A percentile compares a stretch with the other conserved stretches of the same genome.
Evolutionary conservation across 92 coral and sea anemone genomes (phyloP).

Genomic region (Epizoanthus scotinus): DNA sequence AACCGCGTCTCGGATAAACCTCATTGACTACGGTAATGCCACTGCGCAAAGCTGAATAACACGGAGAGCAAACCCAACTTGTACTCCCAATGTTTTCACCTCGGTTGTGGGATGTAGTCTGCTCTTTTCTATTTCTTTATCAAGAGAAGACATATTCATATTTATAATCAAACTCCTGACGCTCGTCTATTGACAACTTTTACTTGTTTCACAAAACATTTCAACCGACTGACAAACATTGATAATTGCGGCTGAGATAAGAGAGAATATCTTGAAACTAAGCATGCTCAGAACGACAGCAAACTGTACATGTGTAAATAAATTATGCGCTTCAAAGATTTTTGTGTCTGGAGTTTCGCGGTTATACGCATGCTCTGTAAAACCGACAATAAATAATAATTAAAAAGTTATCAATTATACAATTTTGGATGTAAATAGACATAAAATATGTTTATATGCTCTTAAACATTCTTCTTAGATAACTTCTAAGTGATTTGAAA

Average conservation of each 20-base stretch:
- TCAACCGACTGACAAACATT: neutral
- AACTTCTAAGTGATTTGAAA: too few relatives aligned
- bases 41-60: constrained; percentile 76
- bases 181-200: neutral
- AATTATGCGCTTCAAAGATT: neutral
- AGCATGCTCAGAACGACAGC: neutral
- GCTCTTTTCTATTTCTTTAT: neutral
- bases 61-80: neutral
- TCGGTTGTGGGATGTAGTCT: constrained; percentile 13
- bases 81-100: neutral
- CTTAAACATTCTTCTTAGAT: too few relatives aligned
- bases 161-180: neutral
- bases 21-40: constrained; percentile 86
- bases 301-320: too few relatives aligned
- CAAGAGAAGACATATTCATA: neutral
- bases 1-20: constrained; percentile 86
- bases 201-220: too few relatives aligned
- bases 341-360: neutral
- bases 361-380: neutral
- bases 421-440: too few relatives aligned
- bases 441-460: too few relatives aligned
- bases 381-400: neutral
- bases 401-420: too few relatives aligned
- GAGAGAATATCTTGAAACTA: neutral
- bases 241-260: neutral